Conservation (phyloP, 2,113 vertebrate genomes). For the Zosterops hypoxanthus region DNA sequence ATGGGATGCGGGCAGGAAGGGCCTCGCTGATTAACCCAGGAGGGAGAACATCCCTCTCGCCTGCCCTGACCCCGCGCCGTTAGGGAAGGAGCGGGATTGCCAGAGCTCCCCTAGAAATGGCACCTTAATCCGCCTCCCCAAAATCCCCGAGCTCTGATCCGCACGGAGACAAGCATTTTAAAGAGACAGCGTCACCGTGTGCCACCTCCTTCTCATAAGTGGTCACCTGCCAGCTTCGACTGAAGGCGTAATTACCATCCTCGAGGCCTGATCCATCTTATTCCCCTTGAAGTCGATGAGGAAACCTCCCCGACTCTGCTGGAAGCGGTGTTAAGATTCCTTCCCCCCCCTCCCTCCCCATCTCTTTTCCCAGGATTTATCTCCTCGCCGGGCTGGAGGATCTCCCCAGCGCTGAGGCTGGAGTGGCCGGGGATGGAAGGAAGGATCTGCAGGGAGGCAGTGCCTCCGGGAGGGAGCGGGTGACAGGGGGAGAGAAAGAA, state of each 20-base stretch:
- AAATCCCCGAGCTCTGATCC: conserved; percentile 23
- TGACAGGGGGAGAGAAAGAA: conserved; percentile 59
- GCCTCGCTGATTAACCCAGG: conserved; percentile 71
- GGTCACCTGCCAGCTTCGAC: conserved; percentile 22
- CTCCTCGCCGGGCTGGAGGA: neutral
- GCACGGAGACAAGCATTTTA: conserved; percentile 1
- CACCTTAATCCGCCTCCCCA: conserved; percentile 52
- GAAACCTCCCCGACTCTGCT: conserved; percentile 37
- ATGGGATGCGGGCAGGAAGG: conserved; percentile 13
- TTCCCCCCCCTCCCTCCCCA: neutral
- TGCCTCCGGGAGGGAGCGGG: conserved; percentile 17
- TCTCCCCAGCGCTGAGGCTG: neutral
- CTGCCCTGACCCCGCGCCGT: conserved; percentile 1
- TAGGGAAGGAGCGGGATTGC: conserved; percentile 54
- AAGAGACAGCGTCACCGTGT: conserved; percentile 21
- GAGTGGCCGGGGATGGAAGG: neutral
- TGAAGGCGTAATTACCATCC: conserved; percentile 11
- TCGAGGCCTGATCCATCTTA: conserved; percentile 61
- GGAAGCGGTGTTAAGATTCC: neutral
- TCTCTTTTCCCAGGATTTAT: conserved; percentile 32
- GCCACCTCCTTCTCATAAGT: conserved; percentile 50
- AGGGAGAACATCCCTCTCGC: conserved; percentile 34
- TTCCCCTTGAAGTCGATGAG: conserved; percentile 22
- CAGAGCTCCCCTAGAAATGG: conserved; percentile 33
- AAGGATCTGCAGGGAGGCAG: conserved; percentile 38